These are phyloP conservation scores for Bostrychus sinensis DNA, from an alignment of 2,113 vertebrate species.

Conservation along the genomic window DNA sequence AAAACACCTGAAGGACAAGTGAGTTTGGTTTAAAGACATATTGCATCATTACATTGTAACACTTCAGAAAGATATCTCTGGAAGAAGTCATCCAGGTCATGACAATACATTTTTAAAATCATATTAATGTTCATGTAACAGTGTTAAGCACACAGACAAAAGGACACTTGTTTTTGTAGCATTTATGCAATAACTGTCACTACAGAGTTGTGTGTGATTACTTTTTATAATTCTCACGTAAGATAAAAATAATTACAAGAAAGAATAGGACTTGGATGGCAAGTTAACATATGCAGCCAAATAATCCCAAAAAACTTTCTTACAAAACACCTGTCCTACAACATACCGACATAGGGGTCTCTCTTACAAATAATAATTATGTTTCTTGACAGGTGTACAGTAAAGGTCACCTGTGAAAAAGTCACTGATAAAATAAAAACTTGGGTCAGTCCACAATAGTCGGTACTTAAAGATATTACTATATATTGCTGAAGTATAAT, in stretches of 20 bases:
- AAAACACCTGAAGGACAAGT: conserved; percentile 29
- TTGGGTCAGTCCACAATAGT: conserved; percentile 21
- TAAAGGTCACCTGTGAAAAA: conserved; percentile 45
- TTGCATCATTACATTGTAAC: conserved; percentile 24
- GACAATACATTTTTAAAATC: background rate
- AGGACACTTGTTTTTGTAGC: conserved; percentile 74
- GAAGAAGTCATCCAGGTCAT: conserved; percentile 10
- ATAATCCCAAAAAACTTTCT: no score
- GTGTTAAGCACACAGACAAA: conserved; percentile 64
- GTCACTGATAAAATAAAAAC: conserved; percentile 23
- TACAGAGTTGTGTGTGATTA: conserved; percentile 24
- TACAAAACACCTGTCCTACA: no score
- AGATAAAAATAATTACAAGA: background rate
- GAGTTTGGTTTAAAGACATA: conserved; percentile 39
- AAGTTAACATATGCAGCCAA: background rate
- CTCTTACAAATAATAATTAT: background rate
- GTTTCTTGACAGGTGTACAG: background rate
- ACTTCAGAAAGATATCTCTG: conserved; percentile 23
- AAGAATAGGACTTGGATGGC: conserved; percentile 12
- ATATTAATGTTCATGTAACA: conserved; percentile 19
- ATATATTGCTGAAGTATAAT: background rate
- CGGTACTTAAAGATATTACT: conserved; percentile 11
- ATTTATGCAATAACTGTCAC: conserved; percentile 44
- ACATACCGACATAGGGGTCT: no score
- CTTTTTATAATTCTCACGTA: conserved; percentile 24